Evolutionary conservation across 1,140 invertebrate genomes (phyloP).

Genomic region (Ridgeia piscesae): DNA sequence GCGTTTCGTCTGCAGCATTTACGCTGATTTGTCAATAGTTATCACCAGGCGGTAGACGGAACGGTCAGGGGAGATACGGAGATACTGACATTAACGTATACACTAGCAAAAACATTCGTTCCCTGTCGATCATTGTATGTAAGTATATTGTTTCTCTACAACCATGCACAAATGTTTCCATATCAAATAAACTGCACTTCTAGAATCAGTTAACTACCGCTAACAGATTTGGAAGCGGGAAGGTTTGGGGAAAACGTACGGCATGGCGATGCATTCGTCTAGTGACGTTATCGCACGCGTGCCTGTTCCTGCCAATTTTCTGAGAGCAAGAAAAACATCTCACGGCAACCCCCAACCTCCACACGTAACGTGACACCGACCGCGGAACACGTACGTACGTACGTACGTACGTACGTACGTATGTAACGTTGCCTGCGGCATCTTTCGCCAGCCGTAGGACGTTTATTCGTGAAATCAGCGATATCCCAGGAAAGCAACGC

Average conservation of each 20-base stretch:
- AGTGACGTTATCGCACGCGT: not conserved
- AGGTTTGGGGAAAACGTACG: not conserved
- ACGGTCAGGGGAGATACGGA: too few relatives aligned
- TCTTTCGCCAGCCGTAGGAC: not conserved
- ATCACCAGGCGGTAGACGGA: too few relatives aligned
- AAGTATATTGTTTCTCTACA: too few relatives aligned
- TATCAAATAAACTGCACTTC: too few relatives aligned
- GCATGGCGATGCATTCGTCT: not conserved
- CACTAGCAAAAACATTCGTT: too few relatives aligned
- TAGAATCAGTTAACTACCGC: not conserved
- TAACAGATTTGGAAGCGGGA: not conserved
- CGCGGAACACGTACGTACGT: not conserved
- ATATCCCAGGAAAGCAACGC: not conserved
- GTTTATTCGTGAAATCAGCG: not conserved
- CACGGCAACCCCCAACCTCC: not conserved
- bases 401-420: not conserved
- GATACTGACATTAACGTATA: too few relatives aligned
- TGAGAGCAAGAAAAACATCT: not conserved
- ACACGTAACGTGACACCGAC: not conserved
- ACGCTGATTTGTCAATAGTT: too few relatives aligned
- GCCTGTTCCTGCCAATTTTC: not conserved
- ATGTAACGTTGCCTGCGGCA: not conserved
- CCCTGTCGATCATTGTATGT: too few relatives aligned
- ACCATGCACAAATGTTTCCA: too few relatives aligned
- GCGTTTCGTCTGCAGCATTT: too few relatives aligned